Percentiles rank a stretch among this genome's conserved stretches.
phyloP scores from a whole-genome alignment of 2,797 vertebrate species.

The Sebastes goodei region DNA sequence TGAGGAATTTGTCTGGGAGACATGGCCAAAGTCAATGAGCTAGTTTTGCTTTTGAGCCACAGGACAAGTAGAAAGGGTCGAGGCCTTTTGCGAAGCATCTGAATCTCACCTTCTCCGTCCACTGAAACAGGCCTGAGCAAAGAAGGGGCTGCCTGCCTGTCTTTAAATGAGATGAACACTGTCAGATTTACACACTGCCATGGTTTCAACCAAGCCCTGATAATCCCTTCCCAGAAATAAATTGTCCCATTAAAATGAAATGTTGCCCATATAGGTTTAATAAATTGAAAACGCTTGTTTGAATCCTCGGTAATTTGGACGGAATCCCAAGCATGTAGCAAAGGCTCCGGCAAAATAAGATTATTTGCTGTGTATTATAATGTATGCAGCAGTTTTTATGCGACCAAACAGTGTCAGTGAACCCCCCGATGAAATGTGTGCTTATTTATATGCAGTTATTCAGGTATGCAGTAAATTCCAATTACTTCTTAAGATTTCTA shows the following conservation, averaged over 20 bases:
- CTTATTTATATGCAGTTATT: constrained; percentile 92
- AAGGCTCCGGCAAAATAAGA: constrained; percentile 75
- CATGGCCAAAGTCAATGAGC: constrained; percentile 77
- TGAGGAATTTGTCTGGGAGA: constrained; percentile 72
- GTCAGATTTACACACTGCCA: constrained; percentile 74
- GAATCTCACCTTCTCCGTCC: constrained; percentile 20
- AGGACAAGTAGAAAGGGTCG: not conserved
- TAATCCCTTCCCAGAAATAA: constrained; percentile 80
- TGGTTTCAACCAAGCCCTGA: constrained; percentile 70
- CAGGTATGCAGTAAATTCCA: constrained; percentile 92
- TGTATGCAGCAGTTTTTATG: constrained; percentile 80
- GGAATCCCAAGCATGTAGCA: constrained; percentile 75
- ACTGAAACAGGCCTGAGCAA: constrained; percentile 24
- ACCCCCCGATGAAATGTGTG: constrained; percentile 78
- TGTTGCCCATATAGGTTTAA: constrained; percentile 81
- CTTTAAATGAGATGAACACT: constrained; percentile 65
- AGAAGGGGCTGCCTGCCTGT: constrained; percentile 1
- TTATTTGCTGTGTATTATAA: constrained; percentile 83
- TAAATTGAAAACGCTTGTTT: constrained; percentile 84
- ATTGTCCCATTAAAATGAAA: constrained; percentile 83
- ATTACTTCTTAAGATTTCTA: constrained; percentile 91
- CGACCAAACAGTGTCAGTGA: constrained; percentile 80
- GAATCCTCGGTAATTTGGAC: constrained; percentile 80
- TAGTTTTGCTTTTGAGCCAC: constrained; percentile 34
- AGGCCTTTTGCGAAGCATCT: constrained; percentile 14